Base-by-base conservation (phyloP, 2,113 vertebrate genomes). In the Monopterus albus region DNA sequence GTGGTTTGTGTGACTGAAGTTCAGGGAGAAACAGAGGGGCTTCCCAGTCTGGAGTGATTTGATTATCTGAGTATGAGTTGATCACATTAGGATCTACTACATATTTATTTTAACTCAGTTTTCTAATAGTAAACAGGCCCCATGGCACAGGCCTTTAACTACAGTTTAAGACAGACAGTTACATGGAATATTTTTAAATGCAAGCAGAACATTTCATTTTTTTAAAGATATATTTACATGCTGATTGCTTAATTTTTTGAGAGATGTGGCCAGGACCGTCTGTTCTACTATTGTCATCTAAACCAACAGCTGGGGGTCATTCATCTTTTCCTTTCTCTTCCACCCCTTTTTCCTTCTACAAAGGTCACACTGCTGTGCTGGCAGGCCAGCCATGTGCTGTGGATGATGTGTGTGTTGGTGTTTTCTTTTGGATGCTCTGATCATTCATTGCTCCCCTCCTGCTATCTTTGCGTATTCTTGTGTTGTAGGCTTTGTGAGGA, bases 1-100 rank as follows among this genome's bases (percentile, higher is more conserved):
- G 76, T 81, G 84, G 76, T 79, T 82, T 79, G 45, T 1, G 5
- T 75, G 78, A 78, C 53, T 75, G 47, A 59, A 51, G 42, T 29
- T 7, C 3, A 45, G 50, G 12, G 35, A 11, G 14, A 28, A 52
- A 57, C 7, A 52, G 15, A 28, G 29, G n/a, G 42, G 13, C 40
- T 62, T 72, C 57, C 21, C 46, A 66, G 20, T 65, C 49, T 56
- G 26, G 36, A 33, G 25, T 7, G 66, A 60, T 52, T 75, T 66
- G 35, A 72, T 72, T 38, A 65, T 66, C 45, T 66, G 42, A 69
- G 47, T 55, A 62, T 45, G 18, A 51, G 53, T 76, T 61, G 0
- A 68, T 81, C 42, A 43, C 55, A 46, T 18, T 35, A 61, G 46
- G 53, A 58, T 78, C 45, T 31, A 18, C 31, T 46, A 18, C 17